phyloP scores from a whole-genome alignment of 2,888 invertebrate genomes.

The Drosophila rubida region DNA sequence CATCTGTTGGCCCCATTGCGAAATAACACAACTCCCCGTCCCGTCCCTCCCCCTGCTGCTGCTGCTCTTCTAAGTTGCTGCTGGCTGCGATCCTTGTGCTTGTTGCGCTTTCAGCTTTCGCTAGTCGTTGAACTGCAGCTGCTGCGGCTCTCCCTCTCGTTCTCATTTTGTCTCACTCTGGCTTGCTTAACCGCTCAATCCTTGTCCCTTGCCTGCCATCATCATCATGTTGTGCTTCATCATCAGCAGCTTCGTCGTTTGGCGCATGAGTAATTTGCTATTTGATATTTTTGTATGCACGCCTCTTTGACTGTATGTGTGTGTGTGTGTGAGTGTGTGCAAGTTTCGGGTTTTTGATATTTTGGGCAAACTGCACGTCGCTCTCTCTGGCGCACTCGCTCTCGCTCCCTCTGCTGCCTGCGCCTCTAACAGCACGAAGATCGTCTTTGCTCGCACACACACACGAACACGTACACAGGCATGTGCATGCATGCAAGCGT shows the following conservation, averaged over 20 bases:
- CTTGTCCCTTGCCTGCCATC: neutral
- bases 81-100: conserved; percentile 4
- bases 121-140: conserved; percentile 12
- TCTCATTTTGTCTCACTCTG: neutral
- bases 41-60: neutral
- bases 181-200: conserved; percentile 1
- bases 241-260: conserved; percentile 35
- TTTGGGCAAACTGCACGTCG: conserved; percentile 64
- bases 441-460: conserved; percentile 13
- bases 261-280: conserved; percentile 80
- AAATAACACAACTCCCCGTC: neutral
- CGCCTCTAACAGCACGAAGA: conserved; percentile 45
- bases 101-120: conserved; percentile 19
- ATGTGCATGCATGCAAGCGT: neutral
- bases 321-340: conserved; percentile 28
- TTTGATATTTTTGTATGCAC: conserved; percentile 70
- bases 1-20: conserved; percentile 41
- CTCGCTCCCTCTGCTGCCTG: conserved; percentile 19
- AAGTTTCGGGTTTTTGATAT: conserved; percentile 54
- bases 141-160: neutral
- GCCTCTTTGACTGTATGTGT: conserved; percentile 21
- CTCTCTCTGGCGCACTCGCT: conserved; percentile 16
- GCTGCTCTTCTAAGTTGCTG: neutral
- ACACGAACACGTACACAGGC: conserved; percentile 1
- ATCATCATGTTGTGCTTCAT: conserved; percentile 9